These are phyloP conservation scores for Apodemia hepburni DNA, from an alignment of 2,888 invertebrate species.

Conservation along the genomic window DNA sequence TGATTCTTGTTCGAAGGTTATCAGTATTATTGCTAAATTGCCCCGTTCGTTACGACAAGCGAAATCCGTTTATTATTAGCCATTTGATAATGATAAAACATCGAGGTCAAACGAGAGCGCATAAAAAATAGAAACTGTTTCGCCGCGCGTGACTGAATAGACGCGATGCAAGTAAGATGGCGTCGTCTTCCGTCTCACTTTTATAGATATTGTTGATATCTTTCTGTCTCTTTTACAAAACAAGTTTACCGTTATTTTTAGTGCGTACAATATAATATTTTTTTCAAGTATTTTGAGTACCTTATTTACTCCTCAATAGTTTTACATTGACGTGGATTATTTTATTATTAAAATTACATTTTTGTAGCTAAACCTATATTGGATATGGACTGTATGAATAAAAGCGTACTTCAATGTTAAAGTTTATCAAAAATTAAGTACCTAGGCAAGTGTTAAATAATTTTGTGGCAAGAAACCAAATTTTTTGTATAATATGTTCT, in stretches of 20 bases:
- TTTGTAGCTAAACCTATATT: too few species aligned
- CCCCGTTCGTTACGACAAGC: constrained; percentile 52
- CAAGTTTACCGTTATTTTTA: constrained; percentile 65
- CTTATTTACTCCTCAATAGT: too few species aligned
- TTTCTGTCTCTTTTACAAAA: constrained; percentile 48
- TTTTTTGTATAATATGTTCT: too few species aligned
- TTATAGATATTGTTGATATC: constrained; percentile 38
- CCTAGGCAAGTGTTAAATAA: too few species aligned
- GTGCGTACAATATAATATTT: too few species aligned
- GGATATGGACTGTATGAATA: too few species aligned
- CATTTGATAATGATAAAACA: constrained; percentile 75
- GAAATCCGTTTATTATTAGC: constrained; percentile 68
- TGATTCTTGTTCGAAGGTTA: constrained; percentile 56
- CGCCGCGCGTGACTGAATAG: constrained; percentile 73
- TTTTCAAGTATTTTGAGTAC: too few species aligned
- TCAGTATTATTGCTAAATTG: constrained; percentile 50
- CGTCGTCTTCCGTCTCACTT: constrained; percentile 57
- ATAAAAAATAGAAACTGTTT: constrained; percentile 76
- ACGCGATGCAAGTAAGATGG: constrained; percentile 69
- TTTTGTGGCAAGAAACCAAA: too few species aligned
- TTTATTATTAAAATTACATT: too few species aligned
- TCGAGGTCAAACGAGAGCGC: constrained; percentile 73
- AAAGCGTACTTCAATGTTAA: too few species aligned
- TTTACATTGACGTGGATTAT: too few species aligned
- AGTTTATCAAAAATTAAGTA: too few species aligned